These are phyloP conservation scores for Penaeus indicus DNA, from an alignment of 1,140 invertebrate genomes.

Conservation along the genomic window DNA sequence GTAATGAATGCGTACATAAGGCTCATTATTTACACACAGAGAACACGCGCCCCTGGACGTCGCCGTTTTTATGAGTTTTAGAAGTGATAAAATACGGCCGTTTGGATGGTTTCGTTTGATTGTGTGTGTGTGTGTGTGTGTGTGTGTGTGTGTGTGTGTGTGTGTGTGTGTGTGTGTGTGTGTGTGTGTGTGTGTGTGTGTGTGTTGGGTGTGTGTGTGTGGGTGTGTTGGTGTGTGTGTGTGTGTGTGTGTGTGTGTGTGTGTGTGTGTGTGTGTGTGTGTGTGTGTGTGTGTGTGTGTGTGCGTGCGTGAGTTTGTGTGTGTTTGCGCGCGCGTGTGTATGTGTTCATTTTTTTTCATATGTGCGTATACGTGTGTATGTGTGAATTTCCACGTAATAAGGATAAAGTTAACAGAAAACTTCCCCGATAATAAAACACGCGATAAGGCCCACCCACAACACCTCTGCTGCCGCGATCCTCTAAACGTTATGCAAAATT, in stretches of 20 bases:
- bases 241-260: conserved; percentile 21
- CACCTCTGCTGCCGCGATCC: too few species aligned
- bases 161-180: conserved; percentile 7
- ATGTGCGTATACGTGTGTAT: not conserved
- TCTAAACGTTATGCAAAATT: too few species aligned
- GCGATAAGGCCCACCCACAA: too few species aligned
- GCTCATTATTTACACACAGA: too few species aligned
- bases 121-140: not conserved
- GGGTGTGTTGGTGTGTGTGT: not conserved
- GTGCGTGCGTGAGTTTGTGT: not conserved
- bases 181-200: conserved; percentile 4
- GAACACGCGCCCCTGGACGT: too few species aligned
- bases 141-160: not conserved
- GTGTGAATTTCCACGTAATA: not conserved
- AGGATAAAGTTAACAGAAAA: too few species aligned
- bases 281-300: not conserved
- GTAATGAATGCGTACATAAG: too few species aligned
- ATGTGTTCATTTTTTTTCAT: not conserved
- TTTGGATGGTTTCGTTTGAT: not conserved
- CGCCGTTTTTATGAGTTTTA: not conserved
- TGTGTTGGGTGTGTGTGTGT: not conserved
- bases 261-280: conserved; percentile 12
- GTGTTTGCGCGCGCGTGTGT: not conserved
- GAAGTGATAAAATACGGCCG: not conserved
- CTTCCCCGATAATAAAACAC: too few species aligned